These are phyloP conservation scores for Pseudorhiza aurosa DNA, from an alignment of 30 jellyfish, hydroid and myxozoan genomes.

Conservation along the genomic window DNA sequence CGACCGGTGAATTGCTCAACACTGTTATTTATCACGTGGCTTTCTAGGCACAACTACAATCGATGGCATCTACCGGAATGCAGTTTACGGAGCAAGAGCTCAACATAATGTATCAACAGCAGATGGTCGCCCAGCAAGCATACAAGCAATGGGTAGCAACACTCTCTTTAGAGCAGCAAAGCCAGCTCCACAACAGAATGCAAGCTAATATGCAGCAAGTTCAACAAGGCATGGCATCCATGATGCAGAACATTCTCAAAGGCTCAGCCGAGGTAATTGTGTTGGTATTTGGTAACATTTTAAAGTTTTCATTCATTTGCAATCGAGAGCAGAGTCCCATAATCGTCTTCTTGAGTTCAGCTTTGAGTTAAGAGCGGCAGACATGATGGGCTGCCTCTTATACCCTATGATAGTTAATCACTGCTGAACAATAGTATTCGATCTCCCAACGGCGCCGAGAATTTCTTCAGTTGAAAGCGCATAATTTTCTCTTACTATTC, in stretches of 20 bases:
- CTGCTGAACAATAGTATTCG: too few species aligned
- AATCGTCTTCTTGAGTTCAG: too few species aligned
- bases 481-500: too few species aligned
- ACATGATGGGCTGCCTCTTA: too few species aligned
- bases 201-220: constrained; percentile 97
- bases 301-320: too few species aligned
- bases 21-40: not conserved
- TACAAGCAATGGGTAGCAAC: constrained; percentile 97
- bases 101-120: constrained; percentile 95
- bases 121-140: constrained; percentile 95
- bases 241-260: constrained; percentile 66
- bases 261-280: constrained; percentile 58
- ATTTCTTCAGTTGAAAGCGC: too few species aligned
- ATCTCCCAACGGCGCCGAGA: too few species aligned
- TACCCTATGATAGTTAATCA: too few species aligned
- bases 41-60: constrained; percentile 87
- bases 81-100: constrained; percentile 96
- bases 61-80: constrained; percentile 97
- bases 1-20: too few species aligned
- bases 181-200: constrained; percentile 96
- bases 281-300: too few species aligned
- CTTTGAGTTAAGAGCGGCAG: too few species aligned
- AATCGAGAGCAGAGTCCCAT: too few species aligned
- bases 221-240: constrained; percentile 97
- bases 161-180: constrained; percentile 93